Conservation (phyloP, 1,140 invertebrate genomes). For the Heterodera schachtii region DNA sequence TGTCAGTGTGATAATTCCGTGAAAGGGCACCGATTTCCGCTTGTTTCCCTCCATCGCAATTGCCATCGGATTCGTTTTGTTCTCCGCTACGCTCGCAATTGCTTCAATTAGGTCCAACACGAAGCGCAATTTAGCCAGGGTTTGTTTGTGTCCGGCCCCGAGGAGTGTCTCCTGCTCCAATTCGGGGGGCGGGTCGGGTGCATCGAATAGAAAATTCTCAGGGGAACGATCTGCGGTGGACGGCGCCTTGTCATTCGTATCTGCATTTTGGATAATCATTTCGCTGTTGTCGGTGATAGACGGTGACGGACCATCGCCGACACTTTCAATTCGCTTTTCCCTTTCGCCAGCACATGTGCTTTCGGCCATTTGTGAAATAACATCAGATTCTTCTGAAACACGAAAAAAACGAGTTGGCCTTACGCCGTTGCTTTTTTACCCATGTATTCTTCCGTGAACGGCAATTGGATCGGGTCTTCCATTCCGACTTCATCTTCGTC, state of each 20-base stretch:
- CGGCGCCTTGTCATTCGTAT: constrained; percentile 15
- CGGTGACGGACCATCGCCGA: background rate
- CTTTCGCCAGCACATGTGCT: background rate
- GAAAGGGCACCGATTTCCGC: constrained; percentile 45
- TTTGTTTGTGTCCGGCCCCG: constrained; percentile 89
- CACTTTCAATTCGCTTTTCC: constrained; percentile 6
- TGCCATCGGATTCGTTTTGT: constrained; percentile 73
- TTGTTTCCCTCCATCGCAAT: constrained; percentile 52
- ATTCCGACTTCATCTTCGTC: constrained; percentile 52
- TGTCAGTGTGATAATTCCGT: too few relatives aligned
- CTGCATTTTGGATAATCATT: background rate
- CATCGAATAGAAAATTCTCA: constrained; percentile 10
- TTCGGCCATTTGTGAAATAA: constrained; percentile 42
- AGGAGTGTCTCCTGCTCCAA: constrained; percentile 91
- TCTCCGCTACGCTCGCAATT: constrained; percentile 76
- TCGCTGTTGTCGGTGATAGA: background rate
- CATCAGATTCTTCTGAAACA: constrained; percentile 50
- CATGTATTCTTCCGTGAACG: constrained; percentile 36
- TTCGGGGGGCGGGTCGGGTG: constrained; percentile 73
- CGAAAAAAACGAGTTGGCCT: background rate
- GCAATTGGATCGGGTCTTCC: constrained; percentile 38
- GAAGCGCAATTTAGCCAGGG: constrained; percentile 87
- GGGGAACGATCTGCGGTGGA: constrained; percentile 4
- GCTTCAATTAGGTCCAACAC: constrained; percentile 81
- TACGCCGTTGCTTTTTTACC: constrained; percentile 19